Conservation (phyloP, 2,113 vertebrate genomes). For the Acrocephalus kingi region DNA sequence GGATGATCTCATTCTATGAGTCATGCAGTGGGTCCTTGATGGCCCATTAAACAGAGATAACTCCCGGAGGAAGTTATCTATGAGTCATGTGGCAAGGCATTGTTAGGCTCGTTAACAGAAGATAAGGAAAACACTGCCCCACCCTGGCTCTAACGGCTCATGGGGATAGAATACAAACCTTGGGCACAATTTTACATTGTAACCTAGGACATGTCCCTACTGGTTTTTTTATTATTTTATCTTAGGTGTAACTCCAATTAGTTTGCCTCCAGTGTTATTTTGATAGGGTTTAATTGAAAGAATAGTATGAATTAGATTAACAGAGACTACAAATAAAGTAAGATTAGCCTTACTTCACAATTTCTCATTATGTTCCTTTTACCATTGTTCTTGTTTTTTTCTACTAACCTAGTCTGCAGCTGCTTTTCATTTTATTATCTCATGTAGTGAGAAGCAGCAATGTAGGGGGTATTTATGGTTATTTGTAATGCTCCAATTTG, state of each 20-base stretch:
- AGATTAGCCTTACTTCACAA: not conserved
- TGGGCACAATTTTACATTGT: no score
- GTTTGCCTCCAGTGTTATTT: not conserved
- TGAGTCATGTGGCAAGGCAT: no score
- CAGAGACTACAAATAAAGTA: not conserved
- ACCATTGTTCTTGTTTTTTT: not conserved
- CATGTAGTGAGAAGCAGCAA: not conserved
- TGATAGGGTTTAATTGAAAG: not conserved
- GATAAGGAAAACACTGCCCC: no score
- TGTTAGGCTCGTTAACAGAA: no score
- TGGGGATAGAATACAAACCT: no score
- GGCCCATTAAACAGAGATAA: no score
- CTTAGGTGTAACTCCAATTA: not conserved
- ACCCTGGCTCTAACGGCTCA: no score
- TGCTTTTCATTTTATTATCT: not conserved
- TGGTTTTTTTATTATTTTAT: not conserved
- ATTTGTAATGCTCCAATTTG: not conserved
- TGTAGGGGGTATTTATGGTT: not conserved
- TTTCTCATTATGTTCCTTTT: not conserved
- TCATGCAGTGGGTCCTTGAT: no score
- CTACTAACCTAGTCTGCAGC: not conserved
- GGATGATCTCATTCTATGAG: no score
- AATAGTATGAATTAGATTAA: not conserved
- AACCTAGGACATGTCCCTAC: no score
- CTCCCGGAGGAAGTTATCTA: no score